phyloP scores from a whole-genome alignment of 1,140 invertebrate genomes.

The Procambarus virginalis region DNA sequence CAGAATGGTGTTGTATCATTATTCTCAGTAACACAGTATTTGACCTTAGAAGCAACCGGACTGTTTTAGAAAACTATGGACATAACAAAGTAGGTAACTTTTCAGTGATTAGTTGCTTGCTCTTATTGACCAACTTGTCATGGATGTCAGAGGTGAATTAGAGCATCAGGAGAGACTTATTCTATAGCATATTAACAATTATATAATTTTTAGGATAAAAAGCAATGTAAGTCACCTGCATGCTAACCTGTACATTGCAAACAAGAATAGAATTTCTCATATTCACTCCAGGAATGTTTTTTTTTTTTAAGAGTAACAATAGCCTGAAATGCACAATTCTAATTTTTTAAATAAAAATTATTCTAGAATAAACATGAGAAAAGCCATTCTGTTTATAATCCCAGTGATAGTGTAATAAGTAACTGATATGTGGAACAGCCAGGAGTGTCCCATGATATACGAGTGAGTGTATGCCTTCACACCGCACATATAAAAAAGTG shows the following conservation, averaged over 20 bases:
- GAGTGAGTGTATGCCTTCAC: neutral
- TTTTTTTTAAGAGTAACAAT: neutral
- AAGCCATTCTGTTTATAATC: neutral
- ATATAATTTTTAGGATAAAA: neutral
- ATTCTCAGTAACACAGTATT: no score
- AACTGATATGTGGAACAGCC: conserved; percentile 44
- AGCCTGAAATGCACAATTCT: neutral
- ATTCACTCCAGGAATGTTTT: neutral
- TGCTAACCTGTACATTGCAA: conserved; percentile 1
- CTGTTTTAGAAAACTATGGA: neutral
- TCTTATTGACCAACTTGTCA: neutral
- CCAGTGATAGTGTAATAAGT: neutral
- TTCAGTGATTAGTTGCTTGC: neutral
- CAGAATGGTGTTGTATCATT: no score
- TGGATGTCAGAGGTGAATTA: neutral
- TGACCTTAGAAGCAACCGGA: no score
- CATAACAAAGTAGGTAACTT: neutral
- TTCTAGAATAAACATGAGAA: neutral
- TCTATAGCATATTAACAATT: neutral
- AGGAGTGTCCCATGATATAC: conserved; percentile 6
- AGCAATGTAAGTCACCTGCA: conserved; percentile 3
- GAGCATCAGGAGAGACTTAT: neutral
- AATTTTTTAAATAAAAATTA: neutral
- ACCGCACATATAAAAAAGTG: neutral
- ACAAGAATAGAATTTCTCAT: neutral